These are phyloP conservation scores for Limosa lapponica DNA, from an alignment of 2,797 vertebrate species.

Conservation along the genomic window DNA sequence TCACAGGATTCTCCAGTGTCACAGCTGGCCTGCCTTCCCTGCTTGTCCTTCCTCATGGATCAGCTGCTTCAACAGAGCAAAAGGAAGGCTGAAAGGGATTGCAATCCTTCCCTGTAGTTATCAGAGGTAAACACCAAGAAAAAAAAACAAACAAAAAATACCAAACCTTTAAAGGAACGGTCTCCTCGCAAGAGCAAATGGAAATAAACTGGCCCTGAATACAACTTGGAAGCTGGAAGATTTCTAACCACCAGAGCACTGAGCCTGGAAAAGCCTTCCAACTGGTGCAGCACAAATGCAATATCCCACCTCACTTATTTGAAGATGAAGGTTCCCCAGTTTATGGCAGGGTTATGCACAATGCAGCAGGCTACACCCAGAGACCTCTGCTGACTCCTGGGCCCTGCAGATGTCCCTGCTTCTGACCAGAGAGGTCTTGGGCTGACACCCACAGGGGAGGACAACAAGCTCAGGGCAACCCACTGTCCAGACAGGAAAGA, in stretches of 20 bases:
- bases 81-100: not conserved
- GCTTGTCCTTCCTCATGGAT: not conserved
- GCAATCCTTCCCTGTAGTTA: not conserved
- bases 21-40: not conserved
- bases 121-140: not conserved
- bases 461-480: not conserved
- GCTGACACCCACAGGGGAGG: not conserved
- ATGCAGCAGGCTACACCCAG: not conserved
- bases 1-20: not conserved
- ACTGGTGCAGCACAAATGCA: not conserved
- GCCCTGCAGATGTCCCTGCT: not conserved
- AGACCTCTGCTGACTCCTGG: rapidly evolving
- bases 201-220: not conserved
- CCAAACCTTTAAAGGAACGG: not conserved
- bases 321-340: not conserved
- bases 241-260: not conserved
- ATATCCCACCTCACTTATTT: not conserved
- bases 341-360: not conserved
- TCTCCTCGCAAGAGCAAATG: not conserved
- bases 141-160: no score
- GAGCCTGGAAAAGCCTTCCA: not conserved
- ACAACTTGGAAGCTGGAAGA: not conserved
- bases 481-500: not conserved
- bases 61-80: not conserved
- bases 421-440: not conserved